Base-by-base conservation (phyloP, 2,888 invertebrate species). In the Cryptocephalus moraei region DNA sequence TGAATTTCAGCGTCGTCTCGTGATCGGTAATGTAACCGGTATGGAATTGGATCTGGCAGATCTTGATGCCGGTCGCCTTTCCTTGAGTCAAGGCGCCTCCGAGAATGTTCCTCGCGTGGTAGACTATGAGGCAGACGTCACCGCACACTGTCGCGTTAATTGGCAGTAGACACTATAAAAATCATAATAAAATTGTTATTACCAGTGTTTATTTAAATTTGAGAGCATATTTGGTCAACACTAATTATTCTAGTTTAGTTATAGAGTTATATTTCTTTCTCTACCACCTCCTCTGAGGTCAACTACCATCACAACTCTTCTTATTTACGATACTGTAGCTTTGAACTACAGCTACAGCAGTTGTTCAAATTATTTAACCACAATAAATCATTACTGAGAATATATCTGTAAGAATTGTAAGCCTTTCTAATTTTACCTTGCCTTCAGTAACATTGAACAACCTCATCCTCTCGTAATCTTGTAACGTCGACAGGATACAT, bases 391-490 rank as follows among this genome's bases (percentile, higher is more conserved):
- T 22, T 22, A 22, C 2, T 9, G 13, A 22, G 9, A 34, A 8
- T 36, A 38, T 36, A 10, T 44, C 12, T n/a, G 3, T 33, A 12
- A 44, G 1, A 33, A 11, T 31, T 22, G 22, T 6, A 22, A 22
- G 22, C 2, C 22, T 22, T 22, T n/a, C n/a, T 22, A 22, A 22
- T 4, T 22, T 65, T 64, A 82, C 82, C 74, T 84, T 86, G 53
- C 84, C 85, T 60, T 86, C 84, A 47, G 79, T 76, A 61, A 83
- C 77, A 47, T 79, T 78, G 61, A 79, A 84, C 39, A 82, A 72
- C 73, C 84, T 82, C 79, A 96, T 85, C 62, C 84, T 81, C 57
- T 95, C 94, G 66, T 95, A 95, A 51, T 93, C 92, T 62, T 88
- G 86, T 49, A 88, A 74, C 0, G 94, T 93, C 0, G 87, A 85